Conservation (phyloP, 2,888 invertebrate genomes). For the Resseliella maxima region DNA sequence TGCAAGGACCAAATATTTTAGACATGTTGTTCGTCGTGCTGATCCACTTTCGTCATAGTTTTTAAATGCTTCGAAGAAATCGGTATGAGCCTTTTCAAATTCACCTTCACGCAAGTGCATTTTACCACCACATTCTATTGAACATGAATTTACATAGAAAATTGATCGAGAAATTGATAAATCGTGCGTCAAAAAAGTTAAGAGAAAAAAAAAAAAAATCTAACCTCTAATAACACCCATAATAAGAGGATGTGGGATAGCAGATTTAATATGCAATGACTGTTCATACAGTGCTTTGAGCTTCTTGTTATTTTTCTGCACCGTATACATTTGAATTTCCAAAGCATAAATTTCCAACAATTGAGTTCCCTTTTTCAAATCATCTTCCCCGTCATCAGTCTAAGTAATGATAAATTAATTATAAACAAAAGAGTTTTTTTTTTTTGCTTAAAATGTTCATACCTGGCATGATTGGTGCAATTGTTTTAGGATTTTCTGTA, state of each 20-base stretch:
- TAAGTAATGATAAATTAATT: constrained; percentile 64
- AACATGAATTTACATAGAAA: constrained; percentile 57
- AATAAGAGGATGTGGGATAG: constrained; percentile 99
- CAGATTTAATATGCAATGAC: constrained; percentile 97
- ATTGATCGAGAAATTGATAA: constrained; percentile 42
- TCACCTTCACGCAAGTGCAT: constrained; percentile 99
- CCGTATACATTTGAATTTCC: constrained; percentile 99
- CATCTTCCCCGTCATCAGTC: constrained; percentile 98
- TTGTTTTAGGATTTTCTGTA: constrained; percentile 97
- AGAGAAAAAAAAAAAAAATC: constrained; percentile 19
- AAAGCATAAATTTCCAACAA: constrained; percentile 97
- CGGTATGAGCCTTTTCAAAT: constrained; percentile 98
- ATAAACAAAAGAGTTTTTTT: neutral
- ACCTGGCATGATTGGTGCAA: constrained; percentile 97
- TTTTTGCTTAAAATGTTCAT: constrained; percentile 60
- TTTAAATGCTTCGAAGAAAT: constrained; percentile 99
- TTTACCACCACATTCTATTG: constrained; percentile 95
- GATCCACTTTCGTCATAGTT: constrained; percentile 99
- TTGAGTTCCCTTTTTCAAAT: constrained; percentile 97
- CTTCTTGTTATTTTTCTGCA: constrained; percentile 99
- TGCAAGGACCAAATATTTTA: constrained; percentile 97
- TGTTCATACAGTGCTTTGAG: constrained; percentile 96
- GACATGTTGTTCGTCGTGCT: constrained; percentile 93
- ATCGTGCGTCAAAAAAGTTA: neutral
- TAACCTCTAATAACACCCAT: constrained; percentile 98